A percentile compares a stretch with the other conserved stretches of the same genome.
Conservation (phyloP, 2,888 invertebrate genomes). For the Itoplectis maculator region DNA sequence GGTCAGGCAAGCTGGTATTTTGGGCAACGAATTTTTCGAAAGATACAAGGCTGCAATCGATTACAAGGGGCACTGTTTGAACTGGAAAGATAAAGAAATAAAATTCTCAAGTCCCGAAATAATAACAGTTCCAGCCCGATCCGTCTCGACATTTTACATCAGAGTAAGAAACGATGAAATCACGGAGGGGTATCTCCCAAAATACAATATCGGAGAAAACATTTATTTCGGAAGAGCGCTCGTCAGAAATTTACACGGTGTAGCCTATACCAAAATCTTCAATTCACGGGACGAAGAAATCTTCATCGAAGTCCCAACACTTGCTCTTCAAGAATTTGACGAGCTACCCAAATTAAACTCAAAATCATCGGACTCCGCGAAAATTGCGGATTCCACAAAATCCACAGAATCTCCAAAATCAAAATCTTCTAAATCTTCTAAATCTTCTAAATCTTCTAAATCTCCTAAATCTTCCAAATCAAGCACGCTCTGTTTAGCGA, state of each 20-base stretch:
- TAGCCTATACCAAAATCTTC: not conserved
- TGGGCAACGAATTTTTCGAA: constrained; percentile 14
- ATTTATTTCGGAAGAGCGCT: constrained; percentile 47
- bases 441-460: too few relatives aligned
- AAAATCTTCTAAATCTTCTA: constrained; percentile 1
- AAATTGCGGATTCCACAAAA: not conserved
- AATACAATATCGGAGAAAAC: constrained; percentile 19
- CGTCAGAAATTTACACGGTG: constrained; percentile 30
- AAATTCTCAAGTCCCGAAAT: constrained; percentile 12
- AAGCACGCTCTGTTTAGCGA: too few relatives aligned
- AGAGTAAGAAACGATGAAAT: not conserved
- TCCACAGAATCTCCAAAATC: too few relatives aligned
- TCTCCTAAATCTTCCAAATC: constrained; percentile 2
- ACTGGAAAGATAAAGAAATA: constrained; percentile 12
- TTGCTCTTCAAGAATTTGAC: not conserved
- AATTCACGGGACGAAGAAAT: constrained; percentile 6
- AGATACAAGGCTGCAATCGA: constrained; percentile 11
- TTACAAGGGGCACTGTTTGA: constrained; percentile 3
- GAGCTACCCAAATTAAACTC: not conserved
- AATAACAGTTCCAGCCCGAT: constrained; percentile 19
- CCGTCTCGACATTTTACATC: constrained; percentile 14
- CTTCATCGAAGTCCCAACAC: not conserved
- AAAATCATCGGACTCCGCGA: not conserved
- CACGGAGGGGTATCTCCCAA: constrained; percentile 41
- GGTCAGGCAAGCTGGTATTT: constrained; percentile 23